Evolutionary conservation across 2,797 vertebrate species (phyloP).

Genomic region (Heteromormyrus szaboi): DNA sequence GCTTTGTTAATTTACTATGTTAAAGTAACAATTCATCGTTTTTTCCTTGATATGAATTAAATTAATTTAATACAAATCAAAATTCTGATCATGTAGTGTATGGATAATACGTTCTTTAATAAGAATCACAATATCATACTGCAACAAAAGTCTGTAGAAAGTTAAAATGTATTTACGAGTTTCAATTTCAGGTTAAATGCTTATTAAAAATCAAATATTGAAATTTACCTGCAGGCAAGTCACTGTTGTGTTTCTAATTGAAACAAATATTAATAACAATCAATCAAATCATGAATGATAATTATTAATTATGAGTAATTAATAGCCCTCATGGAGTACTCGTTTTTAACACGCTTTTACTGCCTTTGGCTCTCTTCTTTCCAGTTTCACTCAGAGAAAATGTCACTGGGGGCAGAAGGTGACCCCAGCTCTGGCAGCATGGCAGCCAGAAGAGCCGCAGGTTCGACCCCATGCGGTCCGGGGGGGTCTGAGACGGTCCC

Average conservation of each 20-base stretch:
- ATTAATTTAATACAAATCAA: background rate
- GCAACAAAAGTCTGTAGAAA: background rate
- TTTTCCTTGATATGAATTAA: background rate
- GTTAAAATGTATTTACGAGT: background rate
- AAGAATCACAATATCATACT: background rate
- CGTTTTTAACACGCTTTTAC: background rate
- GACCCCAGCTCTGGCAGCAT: constrained; percentile 44
- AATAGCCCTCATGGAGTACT: background rate
- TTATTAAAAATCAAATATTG: background rate
- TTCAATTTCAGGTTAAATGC: background rate
- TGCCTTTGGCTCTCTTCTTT: background rate
- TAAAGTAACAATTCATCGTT: background rate
- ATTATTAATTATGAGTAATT: background rate
- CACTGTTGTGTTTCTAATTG: background rate
- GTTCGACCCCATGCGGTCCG: constrained; percentile 10
- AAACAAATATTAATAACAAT: background rate
- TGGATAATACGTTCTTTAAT: background rate
- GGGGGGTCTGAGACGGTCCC: constrained; percentile 42
- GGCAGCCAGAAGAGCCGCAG: background rate
- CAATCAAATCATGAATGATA: background rate
- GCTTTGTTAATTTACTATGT: background rate
- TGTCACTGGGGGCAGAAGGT: constrained; percentile 54
- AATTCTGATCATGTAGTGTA: background rate
- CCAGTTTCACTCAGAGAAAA: constrained; percentile 32
- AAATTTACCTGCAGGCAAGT: background rate